Percentiles rank a stretch among this genome's conserved stretches.
phyloP scores from a whole-genome alignment of 2,888 invertebrate species.

The Metallyticus violacea region DNA sequence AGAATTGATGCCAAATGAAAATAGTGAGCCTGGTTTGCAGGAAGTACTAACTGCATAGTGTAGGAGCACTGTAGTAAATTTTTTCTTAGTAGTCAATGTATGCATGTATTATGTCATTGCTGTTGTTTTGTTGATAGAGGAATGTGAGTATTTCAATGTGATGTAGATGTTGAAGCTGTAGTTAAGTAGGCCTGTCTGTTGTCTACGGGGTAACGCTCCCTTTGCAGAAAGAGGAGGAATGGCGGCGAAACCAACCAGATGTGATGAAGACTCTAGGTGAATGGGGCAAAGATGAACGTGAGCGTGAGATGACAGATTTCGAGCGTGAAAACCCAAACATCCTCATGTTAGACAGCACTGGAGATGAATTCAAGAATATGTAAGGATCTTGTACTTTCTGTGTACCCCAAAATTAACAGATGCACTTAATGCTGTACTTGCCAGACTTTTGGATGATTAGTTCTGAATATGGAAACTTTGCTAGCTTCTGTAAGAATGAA shows the following conservation, averaged over 20 bases:
- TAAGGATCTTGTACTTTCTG: not conserved
- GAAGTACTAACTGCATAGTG: not conserved
- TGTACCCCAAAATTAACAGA: not conserved
- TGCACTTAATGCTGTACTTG: not conserved
- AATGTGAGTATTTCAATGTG: not conserved
- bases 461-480: not conserved
- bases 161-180: not conserved
- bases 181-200: not conserved
- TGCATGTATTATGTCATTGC: not conserved
- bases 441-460: not conserved
- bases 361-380: constrained; percentile 65
- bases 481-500: not conserved
- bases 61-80: not conserved
- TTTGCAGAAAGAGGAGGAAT: constrained; percentile 57
- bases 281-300: constrained; percentile 60
- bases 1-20: not conserved
- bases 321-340: constrained; percentile 78
- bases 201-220: not conserved
- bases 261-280: constrained; percentile 58
- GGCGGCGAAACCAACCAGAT: constrained; percentile 64
- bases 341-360: constrained; percentile 68
- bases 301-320: constrained; percentile 69
- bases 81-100: not conserved
- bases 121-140: not conserved
- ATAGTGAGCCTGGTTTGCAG: not conserved